phyloP scores from a whole-genome alignment of 2,113 vertebrate species.

The Microtus oregoni region DNA sequence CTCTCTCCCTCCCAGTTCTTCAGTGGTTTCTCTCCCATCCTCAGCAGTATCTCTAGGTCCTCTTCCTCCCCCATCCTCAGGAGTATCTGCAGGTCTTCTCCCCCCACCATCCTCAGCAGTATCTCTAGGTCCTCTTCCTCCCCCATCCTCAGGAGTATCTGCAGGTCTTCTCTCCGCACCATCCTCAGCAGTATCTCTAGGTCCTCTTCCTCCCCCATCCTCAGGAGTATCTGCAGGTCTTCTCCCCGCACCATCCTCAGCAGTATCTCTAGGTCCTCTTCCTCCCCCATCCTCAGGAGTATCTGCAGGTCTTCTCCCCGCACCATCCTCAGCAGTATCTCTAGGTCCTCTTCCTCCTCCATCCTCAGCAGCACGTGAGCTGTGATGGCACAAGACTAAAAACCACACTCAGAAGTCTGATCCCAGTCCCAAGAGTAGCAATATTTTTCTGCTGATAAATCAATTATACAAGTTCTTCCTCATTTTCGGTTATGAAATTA shows the following conservation, averaged over 20 bases:
- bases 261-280: neutral
- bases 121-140: no score
- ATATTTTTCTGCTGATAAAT: slow-evolving; percentile 5
- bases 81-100: neutral
- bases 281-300: neutral
- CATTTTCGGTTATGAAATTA: neutral
- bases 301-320: neutral
- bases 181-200: neutral
- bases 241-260: neutral
- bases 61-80: neutral
- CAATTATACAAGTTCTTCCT: neutral
- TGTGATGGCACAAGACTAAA: neutral
- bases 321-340: neutral
- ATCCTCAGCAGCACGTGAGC: neutral
- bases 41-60: neutral
- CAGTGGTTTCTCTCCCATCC: no score
- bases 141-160: no score
- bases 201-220: no score
- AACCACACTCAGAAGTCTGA: neutral
- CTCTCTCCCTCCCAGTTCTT: neutral
- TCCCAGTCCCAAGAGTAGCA: neutral
- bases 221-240: neutral
- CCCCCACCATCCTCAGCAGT: neutral
- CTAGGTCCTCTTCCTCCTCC: neutral
- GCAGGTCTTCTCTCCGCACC: no score